Evolutionary conservation across 2,888 invertebrate genomes (phyloP), one percentile per base, ranked within the genome.

Genomic region (Ichneumoninae sp.): DNA sequence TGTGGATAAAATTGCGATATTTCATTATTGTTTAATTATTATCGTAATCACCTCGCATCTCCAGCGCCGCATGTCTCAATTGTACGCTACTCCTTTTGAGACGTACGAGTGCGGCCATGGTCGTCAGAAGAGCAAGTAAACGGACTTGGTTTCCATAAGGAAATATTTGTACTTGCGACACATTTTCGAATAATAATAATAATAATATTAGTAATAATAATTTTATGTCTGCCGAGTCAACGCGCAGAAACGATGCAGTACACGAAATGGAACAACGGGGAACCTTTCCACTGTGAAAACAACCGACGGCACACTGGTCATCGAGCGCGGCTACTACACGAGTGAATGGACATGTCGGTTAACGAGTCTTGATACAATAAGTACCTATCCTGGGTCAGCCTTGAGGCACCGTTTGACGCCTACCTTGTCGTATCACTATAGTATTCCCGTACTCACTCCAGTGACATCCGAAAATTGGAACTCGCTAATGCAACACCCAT

Each of bases 81-180:
- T 95, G 95, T 68, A 95, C 94, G 89, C 95, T 95, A 66, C 95
- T 94, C 75, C 95, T 93, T 90, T 95, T 95, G 22, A 95, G 91
- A 83, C 92, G 93, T 52, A 93, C 91, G 44, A 93, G 91, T 52
- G 93, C 93, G 62, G 93, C 93, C 93, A 93, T 93, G 69, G 82
- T 88, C 65, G 84, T 86, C 86, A 86, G 84, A 83, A 26, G 47
- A 83, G 72, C 74, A 62, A 79, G 50, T 57, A 33, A 62, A 81
- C 69, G 26, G 79, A 83, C 81, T 78, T 70, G 76, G 30, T 76
- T 86, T 86, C 78, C 86, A 87, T 86, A 22, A 82, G 77, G 54
- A 33, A 62, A 62, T 60, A 77, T 71, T 70, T 65, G 84, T 84
- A 76, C 77, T 78, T 85, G 33, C 83, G 65, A 65, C 86, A 88